These are phyloP conservation scores for Lasioglossum baleicum DNA, from an alignment of 1,140 invertebrate genomes.

Conservation along the genomic window DNA sequence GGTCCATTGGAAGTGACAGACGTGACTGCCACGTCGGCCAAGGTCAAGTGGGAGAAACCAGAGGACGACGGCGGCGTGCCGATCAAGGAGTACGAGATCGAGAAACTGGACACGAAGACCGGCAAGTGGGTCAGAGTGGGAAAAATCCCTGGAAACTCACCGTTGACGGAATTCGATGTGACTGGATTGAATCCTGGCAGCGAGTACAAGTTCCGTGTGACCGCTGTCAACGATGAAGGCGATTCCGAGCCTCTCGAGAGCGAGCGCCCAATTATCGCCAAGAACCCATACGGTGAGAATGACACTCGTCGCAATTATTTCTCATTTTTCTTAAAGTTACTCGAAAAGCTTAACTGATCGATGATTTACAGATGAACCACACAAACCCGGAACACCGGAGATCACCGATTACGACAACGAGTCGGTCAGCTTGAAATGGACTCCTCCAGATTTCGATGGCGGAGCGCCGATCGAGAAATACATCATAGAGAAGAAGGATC, in stretches of 20 bases:
- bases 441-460: constrained; percentile 93
- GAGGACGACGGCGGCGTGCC: constrained; percentile 96
- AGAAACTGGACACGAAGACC: constrained; percentile 95
- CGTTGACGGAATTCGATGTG: constrained; percentile 91
- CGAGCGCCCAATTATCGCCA: constrained; percentile 91
- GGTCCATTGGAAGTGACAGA: constrained; percentile 94
- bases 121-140: constrained; percentile 95
- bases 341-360: neutral
- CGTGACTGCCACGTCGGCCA: constrained; percentile 92
- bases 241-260: constrained; percentile 96
- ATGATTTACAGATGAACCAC: constrained; percentile 84
- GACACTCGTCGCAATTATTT: no score
- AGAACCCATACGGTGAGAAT: constrained; percentile 95
- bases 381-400: constrained; percentile 94
- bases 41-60: constrained; percentile 93
- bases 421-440: constrained; percentile 96
- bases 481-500: constrained; percentile 98
- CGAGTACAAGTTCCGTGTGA: constrained; percentile 98
- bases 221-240: constrained; percentile 96
- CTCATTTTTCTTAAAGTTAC: no score
- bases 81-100: constrained; percentile 96
- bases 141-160: constrained; percentile 86
- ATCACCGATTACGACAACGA: constrained; percentile 96
- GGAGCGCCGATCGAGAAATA: constrained; percentile 98
- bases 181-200: constrained; percentile 93